Conservation (phyloP, 2,888 invertebrate genomes). For the Scelioninae gen. 1 region DNA sequence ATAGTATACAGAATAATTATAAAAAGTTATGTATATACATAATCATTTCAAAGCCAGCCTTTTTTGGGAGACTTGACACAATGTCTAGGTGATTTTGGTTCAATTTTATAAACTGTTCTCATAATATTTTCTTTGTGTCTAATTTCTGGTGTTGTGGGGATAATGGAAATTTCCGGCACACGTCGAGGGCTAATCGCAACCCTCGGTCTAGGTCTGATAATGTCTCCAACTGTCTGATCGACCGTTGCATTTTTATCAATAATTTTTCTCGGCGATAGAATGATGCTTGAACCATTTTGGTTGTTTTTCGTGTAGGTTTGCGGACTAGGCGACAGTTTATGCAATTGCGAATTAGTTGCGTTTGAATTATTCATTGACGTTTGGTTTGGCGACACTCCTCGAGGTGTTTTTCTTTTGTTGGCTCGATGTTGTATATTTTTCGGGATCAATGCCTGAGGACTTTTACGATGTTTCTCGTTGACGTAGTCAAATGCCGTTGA, state of each 20-base stretch:
- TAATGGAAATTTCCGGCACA: slow-evolving; percentile 71
- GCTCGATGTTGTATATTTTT: too few relatives aligned
- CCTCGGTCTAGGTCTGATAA: slow-evolving; percentile 64
- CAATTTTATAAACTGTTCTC: slow-evolving; percentile 72
- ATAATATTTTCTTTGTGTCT: slow-evolving; percentile 63
- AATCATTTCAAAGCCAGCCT: slow-evolving; percentile 74
- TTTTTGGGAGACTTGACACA: slow-evolving; percentile 70
- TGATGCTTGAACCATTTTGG: background rate
- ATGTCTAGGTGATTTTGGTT: slow-evolving; percentile 66
- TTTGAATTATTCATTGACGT: slow-evolving; percentile 24
- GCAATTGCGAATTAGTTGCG: slow-evolving; percentile 18
- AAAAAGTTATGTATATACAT: background rate
- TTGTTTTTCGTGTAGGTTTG: background rate
- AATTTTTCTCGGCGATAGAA: slow-evolving; percentile 57
- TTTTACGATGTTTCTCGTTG: background rate
- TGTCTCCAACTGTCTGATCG: slow-evolving; percentile 21
- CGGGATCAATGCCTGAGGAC: too few relatives aligned
- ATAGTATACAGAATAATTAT: background rate
- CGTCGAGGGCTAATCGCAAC: slow-evolving; percentile 70
- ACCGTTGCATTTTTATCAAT: slow-evolving; percentile 27
- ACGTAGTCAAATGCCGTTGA: background rate
- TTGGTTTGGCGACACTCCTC: slow-evolving; percentile 25
- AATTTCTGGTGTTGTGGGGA: slow-evolving; percentile 69
- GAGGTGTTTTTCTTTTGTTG: too few relatives aligned
- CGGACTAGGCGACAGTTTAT: slow-evolving; percentile 7